Evolutionary conservation across 2,797 vertebrate species (phyloP).

Genomic region (Enteromius paludinosus): DNA sequence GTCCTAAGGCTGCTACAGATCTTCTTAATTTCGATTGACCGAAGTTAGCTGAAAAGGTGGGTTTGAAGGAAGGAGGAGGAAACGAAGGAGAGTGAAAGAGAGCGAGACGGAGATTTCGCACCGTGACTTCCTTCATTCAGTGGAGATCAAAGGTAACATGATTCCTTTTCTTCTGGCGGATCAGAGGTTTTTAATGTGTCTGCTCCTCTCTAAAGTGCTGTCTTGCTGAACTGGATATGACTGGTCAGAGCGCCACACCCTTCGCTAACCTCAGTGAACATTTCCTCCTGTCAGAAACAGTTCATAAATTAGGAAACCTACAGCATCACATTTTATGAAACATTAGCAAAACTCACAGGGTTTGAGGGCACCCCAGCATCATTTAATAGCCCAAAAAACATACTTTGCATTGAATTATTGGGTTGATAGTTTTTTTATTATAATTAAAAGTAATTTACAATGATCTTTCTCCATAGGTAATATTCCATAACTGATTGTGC

Average conservation of each 20-base stretch:
- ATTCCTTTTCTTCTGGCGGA: constrained; percentile 51
- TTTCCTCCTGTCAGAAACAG: constrained; percentile 27
- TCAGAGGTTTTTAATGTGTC: constrained; percentile 43
- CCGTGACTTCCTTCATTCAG: constrained; percentile 37
- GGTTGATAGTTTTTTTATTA: background rate
- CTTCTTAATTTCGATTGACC: constrained; percentile 24
- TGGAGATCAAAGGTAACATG: constrained; percentile 49
- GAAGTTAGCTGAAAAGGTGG: constrained; percentile 26
- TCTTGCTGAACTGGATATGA: constrained; percentile 4
- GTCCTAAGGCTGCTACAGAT: background rate
- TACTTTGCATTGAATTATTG: background rate
- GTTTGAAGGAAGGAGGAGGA: background rate
- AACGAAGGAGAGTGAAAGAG: background rate
- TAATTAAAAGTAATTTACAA: too few relatives aligned
- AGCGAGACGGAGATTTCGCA: constrained; percentile 39
- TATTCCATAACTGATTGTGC: too few relatives aligned
- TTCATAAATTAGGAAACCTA: background rate
- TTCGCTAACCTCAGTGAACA: constrained; percentile 15
- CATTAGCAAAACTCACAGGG: background rate
- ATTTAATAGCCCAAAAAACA: background rate
- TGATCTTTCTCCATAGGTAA: too few relatives aligned
- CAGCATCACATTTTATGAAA: background rate
- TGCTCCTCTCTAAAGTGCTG: constrained; percentile 19
- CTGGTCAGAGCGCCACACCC: constrained; percentile 29
- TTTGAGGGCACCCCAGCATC: background rate